phyloP scores from a whole-genome alignment of 1,140 invertebrate species.

The Cryptotermes secundus region DNA sequence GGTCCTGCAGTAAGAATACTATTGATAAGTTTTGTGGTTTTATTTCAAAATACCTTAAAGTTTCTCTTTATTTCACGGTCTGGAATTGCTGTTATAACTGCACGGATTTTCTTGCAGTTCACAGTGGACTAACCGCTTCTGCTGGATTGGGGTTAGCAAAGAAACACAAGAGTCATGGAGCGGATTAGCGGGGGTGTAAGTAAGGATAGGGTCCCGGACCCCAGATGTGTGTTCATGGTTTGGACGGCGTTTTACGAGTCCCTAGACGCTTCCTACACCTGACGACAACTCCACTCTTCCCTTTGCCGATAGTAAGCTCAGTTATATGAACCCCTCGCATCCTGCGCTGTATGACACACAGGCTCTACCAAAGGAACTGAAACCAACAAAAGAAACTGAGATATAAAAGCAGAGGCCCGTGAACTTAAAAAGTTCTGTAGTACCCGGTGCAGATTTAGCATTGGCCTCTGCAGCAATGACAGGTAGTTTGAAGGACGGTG shows the following conservation, averaged over 20 bases:
- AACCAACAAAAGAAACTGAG: background rate
- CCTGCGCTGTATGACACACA: background rate
- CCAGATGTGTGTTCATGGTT: slow-evolving; percentile 18
- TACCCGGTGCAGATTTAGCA: background rate
- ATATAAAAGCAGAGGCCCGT: background rate
- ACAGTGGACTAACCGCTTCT: background rate
- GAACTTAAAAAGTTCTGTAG: background rate
- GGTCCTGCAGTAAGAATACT: too few relatives aligned
- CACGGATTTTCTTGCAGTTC: background rate
- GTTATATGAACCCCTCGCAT: background rate
- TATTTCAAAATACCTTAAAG: too few relatives aligned
- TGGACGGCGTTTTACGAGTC: background rate
- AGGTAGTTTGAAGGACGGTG: background rate
- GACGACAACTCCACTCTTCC: background rate
- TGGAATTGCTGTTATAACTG: too few relatives aligned
- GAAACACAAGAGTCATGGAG: background rate
- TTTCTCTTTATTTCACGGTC: too few relatives aligned
- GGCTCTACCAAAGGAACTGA: background rate
- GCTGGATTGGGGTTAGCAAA: background rate
- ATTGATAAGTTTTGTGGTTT: too few relatives aligned
- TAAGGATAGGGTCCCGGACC: background rate
- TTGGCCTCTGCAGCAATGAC: background rate
- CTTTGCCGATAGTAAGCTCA: background rate
- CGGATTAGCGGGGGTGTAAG: background rate
- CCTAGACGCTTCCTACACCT: background rate